phyloP scores from a whole-genome alignment of 2,888 invertebrate species.

The Melieria picta region DNA sequence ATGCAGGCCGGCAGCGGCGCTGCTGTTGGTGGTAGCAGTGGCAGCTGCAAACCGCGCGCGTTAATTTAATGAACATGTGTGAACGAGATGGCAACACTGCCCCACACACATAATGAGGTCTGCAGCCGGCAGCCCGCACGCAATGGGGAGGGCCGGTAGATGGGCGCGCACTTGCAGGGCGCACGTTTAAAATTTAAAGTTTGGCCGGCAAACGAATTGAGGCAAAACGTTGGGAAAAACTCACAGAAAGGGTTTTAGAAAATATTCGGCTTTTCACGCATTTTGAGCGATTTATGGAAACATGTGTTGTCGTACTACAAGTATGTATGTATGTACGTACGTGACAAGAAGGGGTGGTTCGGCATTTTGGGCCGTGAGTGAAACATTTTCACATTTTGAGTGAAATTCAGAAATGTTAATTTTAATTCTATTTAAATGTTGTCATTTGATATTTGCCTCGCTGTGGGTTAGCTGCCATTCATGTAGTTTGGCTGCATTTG shows the following conservation, averaged over 20 bases:
- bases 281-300: not conserved
- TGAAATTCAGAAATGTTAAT: not conserved
- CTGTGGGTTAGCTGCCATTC: not conserved
- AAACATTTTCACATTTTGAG: too few species aligned
- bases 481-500: not conserved
- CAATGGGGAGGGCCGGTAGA: constrained; percentile 12
- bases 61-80: constrained; percentile 44
- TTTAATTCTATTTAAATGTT: not conserved
- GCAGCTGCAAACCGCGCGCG: constrained; percentile 38
- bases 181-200: constrained; percentile 9
- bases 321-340: too few species aligned
- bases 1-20: constrained; percentile 9
- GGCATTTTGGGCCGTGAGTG: too few species aligned
- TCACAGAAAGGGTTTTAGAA: not conserved
- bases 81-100: constrained; percentile 32
- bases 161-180: not conserved
- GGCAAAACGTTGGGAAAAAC: not conserved
- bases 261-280: too few species aligned
- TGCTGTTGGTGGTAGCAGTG: constrained; percentile 13
- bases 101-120: constrained; percentile 28
- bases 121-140: not conserved
- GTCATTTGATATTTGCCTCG: too few species aligned
- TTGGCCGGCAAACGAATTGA: not conserved
- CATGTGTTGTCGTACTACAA: not conserved
- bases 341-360: too few species aligned